Base-by-base conservation (phyloP, 2,113 vertebrate species). In the Crotophaga sulcirostris region DNA sequence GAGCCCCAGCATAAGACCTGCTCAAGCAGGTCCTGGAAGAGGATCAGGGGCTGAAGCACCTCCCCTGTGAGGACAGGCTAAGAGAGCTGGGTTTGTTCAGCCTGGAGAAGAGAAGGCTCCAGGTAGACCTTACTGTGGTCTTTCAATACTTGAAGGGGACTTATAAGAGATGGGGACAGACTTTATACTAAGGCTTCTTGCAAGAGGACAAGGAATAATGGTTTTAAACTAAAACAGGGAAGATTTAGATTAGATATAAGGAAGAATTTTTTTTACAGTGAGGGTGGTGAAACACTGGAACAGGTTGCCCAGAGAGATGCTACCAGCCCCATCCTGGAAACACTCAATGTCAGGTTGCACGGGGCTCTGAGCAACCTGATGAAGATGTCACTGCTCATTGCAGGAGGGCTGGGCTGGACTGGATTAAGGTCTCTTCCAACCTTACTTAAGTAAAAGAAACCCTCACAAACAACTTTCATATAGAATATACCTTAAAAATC, bases 11-110 rank as follows among this genome's bases (percentile, higher is more conserved):
- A 24, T 4, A 55, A 23, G 26, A 78, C 28, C 33, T 45, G 44
- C 3, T 59, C 0, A 2, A 42, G 11, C 1, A 0, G 15, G 33
- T 69, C 33, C 31, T 36, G 31, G 1, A 40, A 68, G 3, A 23
- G 31, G 9, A 17, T 19, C 11, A 11, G 1, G 21, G 20, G 25
- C 20, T 49, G n/a, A 4, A 58, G 19, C n/a, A 63, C 15, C 29
- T 54, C 13, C 11, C 11, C 47, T 29, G 6, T 40, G 38, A 36
- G 5, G 15, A 45, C 67, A 72, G 56, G 19, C 81, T 64, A 28
- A 54, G 28, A 77, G 68, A 84, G 49, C 13, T 44, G 33, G 38
- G 81, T 38, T 12, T 33, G 59, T 56, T 64, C 23, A 84, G 58
- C 40, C 40, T 47, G 7, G 28, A 58, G 45, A 73, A 33, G n/a